These are phyloP conservation scores for Psittacula derbiana DNA, from an alignment of 2,797 vertebrate species.

Conservation along the genomic window DNA sequence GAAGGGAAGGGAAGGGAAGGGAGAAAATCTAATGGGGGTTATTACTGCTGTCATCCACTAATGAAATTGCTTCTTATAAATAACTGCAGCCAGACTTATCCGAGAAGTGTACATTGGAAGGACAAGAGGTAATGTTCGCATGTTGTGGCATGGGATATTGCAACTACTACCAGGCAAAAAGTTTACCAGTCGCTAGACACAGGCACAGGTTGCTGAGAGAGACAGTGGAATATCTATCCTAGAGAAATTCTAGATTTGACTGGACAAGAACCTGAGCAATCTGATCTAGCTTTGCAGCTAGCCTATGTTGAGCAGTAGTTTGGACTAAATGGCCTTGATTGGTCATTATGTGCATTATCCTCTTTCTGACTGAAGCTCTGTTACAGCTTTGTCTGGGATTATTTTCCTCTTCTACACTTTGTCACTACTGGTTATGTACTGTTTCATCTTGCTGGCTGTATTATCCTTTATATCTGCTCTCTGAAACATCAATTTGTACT, in stretches of 20 bases:
- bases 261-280: background rate
- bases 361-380: background rate
- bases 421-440: background rate
- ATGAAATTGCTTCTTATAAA: background rate
- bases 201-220: background rate
- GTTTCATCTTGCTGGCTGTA: background rate
- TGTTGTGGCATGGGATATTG: background rate
- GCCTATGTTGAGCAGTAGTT: background rate
- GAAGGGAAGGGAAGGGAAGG: background rate
- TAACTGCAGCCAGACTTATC: background rate
- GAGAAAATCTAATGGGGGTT: background rate
- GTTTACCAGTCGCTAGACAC: background rate
- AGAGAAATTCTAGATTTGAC: background rate
- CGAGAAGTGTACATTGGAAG: background rate
- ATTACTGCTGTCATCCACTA: background rate
- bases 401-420: background rate
- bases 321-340: background rate
- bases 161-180: background rate
- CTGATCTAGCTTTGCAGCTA: background rate
- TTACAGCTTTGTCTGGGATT: background rate
- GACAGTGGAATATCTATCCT: accelerated
- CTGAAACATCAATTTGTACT: background rate
- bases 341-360: background rate
- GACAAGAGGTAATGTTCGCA: background rate
- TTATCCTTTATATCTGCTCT: background rate